These are phyloP conservation scores for Siniperca knerii DNA, from an alignment of 2,113 vertebrate genomes.

Conservation along the genomic window DNA sequence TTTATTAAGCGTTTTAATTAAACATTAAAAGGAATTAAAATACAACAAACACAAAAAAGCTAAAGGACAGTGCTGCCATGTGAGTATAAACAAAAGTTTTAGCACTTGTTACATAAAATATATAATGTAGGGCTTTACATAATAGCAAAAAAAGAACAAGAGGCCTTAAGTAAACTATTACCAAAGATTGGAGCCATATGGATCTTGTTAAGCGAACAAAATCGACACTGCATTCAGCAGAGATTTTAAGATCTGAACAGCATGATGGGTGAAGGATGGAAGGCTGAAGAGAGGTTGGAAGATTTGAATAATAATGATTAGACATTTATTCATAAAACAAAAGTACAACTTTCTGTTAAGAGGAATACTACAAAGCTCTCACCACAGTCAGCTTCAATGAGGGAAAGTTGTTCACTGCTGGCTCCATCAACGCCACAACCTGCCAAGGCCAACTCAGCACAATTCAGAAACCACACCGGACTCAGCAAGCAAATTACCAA, in stretches of 20 bases:
- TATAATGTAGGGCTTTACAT: neutral
- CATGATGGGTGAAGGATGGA: neutral
- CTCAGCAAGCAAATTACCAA: conserved; percentile 28
- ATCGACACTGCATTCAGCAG: conserved; percentile 5
- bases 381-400: conserved; percentile 4
- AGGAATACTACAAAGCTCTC: conserved; percentile 6
- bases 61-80: neutral
- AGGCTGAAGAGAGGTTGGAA: neutral
- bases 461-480: conserved; percentile 39
- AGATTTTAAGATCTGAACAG: conserved; percentile 1
- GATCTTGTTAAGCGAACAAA: conserved; percentile 16
- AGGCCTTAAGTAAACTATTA: neutral
- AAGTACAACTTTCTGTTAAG: neutral
- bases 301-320: neutral
- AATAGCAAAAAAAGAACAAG: neutral
- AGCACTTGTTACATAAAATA: neutral
- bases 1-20: neutral
- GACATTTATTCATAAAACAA: neutral
- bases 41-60: neutral
- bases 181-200: conserved; percentile 26
- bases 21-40: neutral
- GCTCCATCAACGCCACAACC: conserved; percentile 17
- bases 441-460: conserved; percentile 53
- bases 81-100: neutral
- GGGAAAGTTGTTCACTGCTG: conserved; percentile 32